These are phyloP conservation scores for Conchocele bisecta DNA, from an alignment of 2,888 invertebrate species.

Conservation along the genomic window DNA sequence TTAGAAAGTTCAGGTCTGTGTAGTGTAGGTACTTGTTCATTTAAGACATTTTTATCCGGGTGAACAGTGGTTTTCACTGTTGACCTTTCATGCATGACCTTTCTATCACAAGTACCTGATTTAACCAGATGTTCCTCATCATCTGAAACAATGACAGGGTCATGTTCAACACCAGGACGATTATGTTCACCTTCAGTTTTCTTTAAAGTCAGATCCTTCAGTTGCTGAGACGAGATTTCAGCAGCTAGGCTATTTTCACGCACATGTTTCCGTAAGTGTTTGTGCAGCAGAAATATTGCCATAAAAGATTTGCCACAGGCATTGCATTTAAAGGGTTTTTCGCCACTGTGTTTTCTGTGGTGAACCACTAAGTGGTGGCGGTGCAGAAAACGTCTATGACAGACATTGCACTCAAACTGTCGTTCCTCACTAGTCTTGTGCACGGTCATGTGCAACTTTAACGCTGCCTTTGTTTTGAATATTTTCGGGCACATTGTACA, in stretches of 20 bases:
- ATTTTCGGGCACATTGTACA: conserved; percentile 46
- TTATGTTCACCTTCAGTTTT: no score
- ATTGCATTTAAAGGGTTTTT: conserved; percentile 53
- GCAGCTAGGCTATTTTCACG: conserved; percentile 44
- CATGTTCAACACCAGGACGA: background rate
- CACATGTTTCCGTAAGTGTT: conserved; percentile 53
- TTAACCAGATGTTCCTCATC: no score
- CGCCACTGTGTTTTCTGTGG: conserved; percentile 56
- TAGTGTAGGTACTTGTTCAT: no score
- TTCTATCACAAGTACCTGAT: no score
- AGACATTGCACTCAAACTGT: conserved; percentile 49
- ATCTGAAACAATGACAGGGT: conserved; percentile 20
- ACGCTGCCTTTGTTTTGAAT: conserved; percentile 56
- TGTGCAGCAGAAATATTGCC: conserved; percentile 57
- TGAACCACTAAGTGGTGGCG: conserved; percentile 56
- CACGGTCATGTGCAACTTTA: conserved; percentile 54
- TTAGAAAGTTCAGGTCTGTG: no score
- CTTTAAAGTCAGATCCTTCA: no score
- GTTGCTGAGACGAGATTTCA: conserved; percentile 44
- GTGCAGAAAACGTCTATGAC: conserved; percentile 50
- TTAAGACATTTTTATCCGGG: no score
- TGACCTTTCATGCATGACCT: no score
- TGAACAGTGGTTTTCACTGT: no score
- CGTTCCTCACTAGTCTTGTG: conserved; percentile 54
- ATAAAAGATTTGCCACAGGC: conserved; percentile 55